Conservation (phyloP, 2,797 vertebrate genomes). For the Bovichtus diacanthus region DNA sequence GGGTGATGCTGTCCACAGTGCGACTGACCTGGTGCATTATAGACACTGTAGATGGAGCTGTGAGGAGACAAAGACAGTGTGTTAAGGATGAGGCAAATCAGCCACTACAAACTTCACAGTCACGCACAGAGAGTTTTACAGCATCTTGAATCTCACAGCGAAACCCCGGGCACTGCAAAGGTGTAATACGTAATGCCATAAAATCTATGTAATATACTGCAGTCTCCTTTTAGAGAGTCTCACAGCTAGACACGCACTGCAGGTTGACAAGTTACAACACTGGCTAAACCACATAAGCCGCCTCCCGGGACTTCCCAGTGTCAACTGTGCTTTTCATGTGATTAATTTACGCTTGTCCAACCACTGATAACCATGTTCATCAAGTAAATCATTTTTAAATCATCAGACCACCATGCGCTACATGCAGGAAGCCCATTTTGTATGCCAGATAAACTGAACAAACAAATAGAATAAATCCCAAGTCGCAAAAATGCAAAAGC, state of each 20-base stretch:
- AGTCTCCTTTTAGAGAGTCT: conserved; percentile 44
- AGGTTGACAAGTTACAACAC: conserved; percentile 64
- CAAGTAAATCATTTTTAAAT: conserved; percentile 48
- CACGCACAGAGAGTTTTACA: conserved; percentile 41
- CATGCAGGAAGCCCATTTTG: conserved; percentile 37
- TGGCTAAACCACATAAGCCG: conserved; percentile 57
- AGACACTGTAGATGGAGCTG: conserved; percentile 95
- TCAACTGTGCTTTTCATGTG: conserved; percentile 51
- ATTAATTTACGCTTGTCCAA: conserved; percentile 57
- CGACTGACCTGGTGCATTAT: conserved; percentile 99
- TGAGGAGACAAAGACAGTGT: conserved; percentile 59
- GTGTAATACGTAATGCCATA: conserved; percentile 38
- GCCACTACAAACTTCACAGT: conserved; percentile 28
- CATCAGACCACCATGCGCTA: conserved; percentile 50
- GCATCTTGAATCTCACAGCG: conserved; percentile 58
- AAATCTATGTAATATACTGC: conserved; percentile 65
- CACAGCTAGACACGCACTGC: conserved; percentile 22
- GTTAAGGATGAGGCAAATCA: conserved; percentile 51
- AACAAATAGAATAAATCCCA: conserved; percentile 31
- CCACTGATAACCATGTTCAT: conserved; percentile 51
- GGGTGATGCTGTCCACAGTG: conserved; percentile 96
- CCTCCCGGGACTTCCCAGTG: conserved; percentile 72
- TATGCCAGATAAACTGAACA: conserved; percentile 42
- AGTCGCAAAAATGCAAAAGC: conserved; percentile 44
- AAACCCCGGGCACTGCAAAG: conserved; percentile 55